Evolutionary conservation across 2,113 vertebrate species (phyloP).

Genomic region (Sigmodon hispidus): DNA sequence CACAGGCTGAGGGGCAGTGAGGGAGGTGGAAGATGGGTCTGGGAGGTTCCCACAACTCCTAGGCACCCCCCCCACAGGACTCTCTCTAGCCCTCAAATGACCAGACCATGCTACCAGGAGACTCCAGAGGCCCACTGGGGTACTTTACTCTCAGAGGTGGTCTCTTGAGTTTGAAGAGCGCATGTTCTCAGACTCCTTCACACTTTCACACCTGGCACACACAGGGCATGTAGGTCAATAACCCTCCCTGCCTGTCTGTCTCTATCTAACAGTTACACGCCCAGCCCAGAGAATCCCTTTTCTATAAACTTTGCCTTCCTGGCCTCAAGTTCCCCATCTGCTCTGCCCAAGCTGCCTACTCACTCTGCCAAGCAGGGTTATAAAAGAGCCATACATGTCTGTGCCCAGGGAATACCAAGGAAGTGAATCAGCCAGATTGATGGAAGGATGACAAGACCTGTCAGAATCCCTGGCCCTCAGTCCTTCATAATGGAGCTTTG

Average conservation of each 20-base stretch:
- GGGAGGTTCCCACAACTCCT: background rate
- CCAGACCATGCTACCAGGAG: background rate
- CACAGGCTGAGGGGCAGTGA: no score
- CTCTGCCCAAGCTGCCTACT: background rate
- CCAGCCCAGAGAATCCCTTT: background rate
- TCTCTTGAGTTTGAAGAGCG: background rate
- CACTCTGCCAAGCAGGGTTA: background rate
- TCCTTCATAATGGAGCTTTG: background rate
- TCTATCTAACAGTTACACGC: background rate
- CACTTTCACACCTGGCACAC: rapidly evolving
- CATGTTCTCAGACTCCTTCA: background rate
- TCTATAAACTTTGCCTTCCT: background rate
- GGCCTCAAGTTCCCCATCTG: background rate
- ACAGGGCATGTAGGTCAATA: background rate
- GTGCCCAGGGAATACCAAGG: background rate
- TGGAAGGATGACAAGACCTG: background rate
- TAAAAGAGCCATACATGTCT: background rate
- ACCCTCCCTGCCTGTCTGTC: background rate
- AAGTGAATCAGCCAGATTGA: background rate
- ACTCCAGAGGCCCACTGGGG: background rate
- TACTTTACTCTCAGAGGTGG: background rate
- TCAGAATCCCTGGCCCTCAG: background rate
- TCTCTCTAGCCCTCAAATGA: background rate
- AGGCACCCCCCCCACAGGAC: background rate
- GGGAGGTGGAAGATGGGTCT: no score